Conservation (phyloP, 1,140 invertebrate species). For the Mamestra configurata region DNA sequence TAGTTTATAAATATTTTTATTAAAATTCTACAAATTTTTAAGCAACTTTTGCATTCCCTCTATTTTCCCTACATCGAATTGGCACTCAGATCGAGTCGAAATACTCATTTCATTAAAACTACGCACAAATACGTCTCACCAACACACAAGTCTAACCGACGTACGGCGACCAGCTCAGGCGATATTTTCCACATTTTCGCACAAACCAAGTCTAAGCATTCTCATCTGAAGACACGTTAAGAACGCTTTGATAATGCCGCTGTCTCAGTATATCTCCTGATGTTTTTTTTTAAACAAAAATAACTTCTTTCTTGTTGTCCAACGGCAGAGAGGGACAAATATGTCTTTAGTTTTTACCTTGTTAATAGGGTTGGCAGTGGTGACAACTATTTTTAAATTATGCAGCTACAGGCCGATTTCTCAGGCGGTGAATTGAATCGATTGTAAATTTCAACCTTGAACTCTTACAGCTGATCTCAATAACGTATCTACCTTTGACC, state of each 20-base stretch:
- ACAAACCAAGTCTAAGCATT: slow-evolving; percentile 15
- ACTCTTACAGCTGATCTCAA: no score
- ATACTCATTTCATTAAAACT: background rate
- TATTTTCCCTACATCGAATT: no score
- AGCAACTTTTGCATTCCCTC: no score
- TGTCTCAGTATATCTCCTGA: slow-evolving; percentile 61
- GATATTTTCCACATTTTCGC: slow-evolving; percentile 44
- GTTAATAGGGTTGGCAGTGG: slow-evolving; percentile 26
- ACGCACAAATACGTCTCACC: no score
- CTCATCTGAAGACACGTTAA: slow-evolving; percentile 19
- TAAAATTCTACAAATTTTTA: no score
- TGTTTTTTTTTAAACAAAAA: slow-evolving; percentile 67
- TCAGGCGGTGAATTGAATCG: no score
- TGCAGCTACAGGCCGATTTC: no score
- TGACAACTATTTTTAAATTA: background rate
- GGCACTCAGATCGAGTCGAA: no score
- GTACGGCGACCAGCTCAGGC: background rate
- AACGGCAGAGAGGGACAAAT: slow-evolving; percentile 56
- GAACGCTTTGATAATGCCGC: slow-evolving; percentile 70
- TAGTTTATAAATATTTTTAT: no score
- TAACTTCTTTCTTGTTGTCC: slow-evolving; percentile 59
- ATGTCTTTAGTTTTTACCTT: slow-evolving; percentile 60
- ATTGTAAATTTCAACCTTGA: no score
- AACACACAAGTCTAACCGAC: background rate
- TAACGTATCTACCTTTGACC: no score